A percentile compares a stretch with the other conserved stretches of the same genome.
phyloP scores from a whole-genome alignment of 2,888 invertebrate genomes.

The Pristionchus arcanus region DNA sequence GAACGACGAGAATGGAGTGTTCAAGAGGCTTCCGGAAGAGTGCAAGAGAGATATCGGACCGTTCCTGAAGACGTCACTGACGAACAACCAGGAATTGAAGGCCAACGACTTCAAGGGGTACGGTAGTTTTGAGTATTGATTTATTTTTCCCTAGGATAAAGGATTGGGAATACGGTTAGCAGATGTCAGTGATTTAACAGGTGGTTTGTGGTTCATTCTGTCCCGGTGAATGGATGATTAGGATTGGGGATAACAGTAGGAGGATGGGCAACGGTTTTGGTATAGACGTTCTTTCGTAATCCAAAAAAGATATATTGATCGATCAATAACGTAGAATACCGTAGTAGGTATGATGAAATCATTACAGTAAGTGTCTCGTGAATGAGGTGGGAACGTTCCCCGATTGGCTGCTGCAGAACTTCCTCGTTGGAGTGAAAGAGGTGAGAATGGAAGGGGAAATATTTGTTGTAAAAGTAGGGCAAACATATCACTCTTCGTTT shows the following conservation, averaged over 20 bases:
- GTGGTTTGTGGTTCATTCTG: too few species aligned
- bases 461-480: too few species aligned
- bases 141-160: not conserved
- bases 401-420: slow-evolving; percentile 52
- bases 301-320: too few species aligned
- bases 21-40: slow-evolving; percentile 39
- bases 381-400: slow-evolving; percentile 4
- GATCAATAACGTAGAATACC: not conserved
- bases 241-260: not conserved
- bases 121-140: not conserved
- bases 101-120: slow-evolving; percentile 32
- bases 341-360: not conserved
- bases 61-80: slow-evolving; percentile 20
- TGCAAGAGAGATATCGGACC: slow-evolving; percentile 54
- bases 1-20: slow-evolving; percentile 5
- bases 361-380: not conserved
- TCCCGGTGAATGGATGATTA: too few species aligned
- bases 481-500: too few species aligned
- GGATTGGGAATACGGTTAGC: too few species aligned
- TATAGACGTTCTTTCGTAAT: too few species aligned
- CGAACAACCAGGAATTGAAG: slow-evolving; percentile 35
- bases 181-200: not conserved
- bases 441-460: not conserved
- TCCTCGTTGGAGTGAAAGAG: slow-evolving; percentile 43
- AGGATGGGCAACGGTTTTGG: not conserved